Base-by-base conservation (phyloP, 2,888 invertebrate genomes). In the Tachina grossa region DNA sequence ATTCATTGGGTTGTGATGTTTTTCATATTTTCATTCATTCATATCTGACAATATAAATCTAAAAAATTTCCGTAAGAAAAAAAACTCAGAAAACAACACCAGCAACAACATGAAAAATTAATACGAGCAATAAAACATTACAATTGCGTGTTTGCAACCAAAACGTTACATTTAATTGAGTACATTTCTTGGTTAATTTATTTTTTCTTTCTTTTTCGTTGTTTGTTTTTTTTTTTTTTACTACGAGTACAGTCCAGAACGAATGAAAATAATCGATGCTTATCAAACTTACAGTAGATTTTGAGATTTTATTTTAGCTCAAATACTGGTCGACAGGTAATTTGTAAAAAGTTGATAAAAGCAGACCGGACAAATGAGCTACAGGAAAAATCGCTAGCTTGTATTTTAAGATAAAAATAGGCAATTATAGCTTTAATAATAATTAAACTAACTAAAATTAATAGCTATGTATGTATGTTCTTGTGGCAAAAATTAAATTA, bases 141-240 rank as follows among this genome's bases (percentile, higher is more conserved):
- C 80, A 80, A 76, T 85, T 83, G 85, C 85, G 83, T 85, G 83
- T 80, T 79, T 66, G 31, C 45, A 76, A 69, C 59, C 16, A 14
- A 80, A 80, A 68, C 76, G 79, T 66, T 83, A 80, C 78, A 85
- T 76, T 80, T 85, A 85, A 85, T 85, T 85, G 81, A 81, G 77
- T 63, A 74, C 68, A 81, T 69, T 55, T 45, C 55, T 61, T 19
- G 59, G 49, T 19, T 14, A 6, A 31, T 31, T 31, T 3, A 31
- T 31, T 47, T 39, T 39, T 19, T 72, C 16, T 22, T 11, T 16
- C 9, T 47, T 47, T 13, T 69, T 53, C n/a, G n/a, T n/a, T n/a
- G n/a, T n/a, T 49, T 11, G n/a, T 22, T 41, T n/a, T 65, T 77
- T 3, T 68, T 69, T 14, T 10, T 55, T 47, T 66, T 47, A n/a